These are phyloP conservation scores for Lipophrys pholis DNA, from an alignment of 2,113 vertebrate genomes.

Conservation along the genomic window DNA sequence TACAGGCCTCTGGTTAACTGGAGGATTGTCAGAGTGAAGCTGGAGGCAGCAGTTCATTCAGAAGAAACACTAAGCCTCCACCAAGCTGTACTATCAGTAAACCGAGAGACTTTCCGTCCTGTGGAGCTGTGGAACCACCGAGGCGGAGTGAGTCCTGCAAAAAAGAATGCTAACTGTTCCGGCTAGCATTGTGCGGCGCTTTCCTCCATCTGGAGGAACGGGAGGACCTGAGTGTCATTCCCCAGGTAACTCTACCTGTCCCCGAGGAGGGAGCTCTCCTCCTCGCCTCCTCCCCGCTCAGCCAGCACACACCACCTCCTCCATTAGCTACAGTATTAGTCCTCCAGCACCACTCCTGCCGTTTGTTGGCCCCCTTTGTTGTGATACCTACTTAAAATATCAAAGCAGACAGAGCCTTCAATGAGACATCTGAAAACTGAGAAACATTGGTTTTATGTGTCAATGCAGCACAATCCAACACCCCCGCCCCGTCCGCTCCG, in stretches of 20 bases:
- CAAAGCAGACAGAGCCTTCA: constrained; percentile 89
- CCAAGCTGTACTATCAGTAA: too few relatives aligned
- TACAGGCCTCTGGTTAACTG: too few relatives aligned
- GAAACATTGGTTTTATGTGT: constrained; percentile 92
- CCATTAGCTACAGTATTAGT: constrained; percentile 82
- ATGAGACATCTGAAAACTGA: constrained; percentile 93
- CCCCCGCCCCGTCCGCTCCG: constrained; percentile 63
- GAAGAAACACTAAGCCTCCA: too few relatives aligned
- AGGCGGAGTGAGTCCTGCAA: too few relatives aligned
- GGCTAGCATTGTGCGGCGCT: not conserved
- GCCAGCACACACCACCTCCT: constrained; percentile 76
- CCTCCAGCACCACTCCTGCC: constrained; percentile 83
- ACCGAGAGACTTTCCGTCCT: too few relatives aligned
- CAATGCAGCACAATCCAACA: constrained; percentile 76
- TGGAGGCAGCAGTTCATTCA: too few relatives aligned
- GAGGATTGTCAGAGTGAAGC: too few relatives aligned
- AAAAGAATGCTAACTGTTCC: not conserved
- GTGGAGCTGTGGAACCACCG: too few relatives aligned
- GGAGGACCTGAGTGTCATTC: constrained; percentile 70
- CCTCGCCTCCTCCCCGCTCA: constrained; percentile 34
- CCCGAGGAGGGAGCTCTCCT: constrained; percentile 82
- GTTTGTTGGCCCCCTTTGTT: constrained; percentile 88
- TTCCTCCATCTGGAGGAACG: constrained; percentile 67
- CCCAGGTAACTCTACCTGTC: constrained; percentile 87
- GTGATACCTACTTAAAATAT: constrained; percentile 93